These are phyloP conservation scores for Nasonovia ribisnigri DNA, from an alignment of 2,888 invertebrate genomes.

Conservation along the genomic window DNA sequence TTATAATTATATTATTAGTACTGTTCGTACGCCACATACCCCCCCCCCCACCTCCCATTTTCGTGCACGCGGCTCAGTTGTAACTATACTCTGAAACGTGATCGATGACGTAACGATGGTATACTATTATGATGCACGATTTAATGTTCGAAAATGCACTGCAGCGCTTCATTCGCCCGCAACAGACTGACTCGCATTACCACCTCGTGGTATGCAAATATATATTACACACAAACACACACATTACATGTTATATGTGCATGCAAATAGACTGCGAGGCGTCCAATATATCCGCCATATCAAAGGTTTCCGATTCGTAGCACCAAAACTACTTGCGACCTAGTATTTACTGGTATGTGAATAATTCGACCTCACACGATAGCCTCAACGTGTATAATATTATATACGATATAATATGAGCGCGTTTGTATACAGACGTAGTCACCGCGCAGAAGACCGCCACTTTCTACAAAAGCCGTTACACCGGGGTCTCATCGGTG, in stretches of 20 bases:
- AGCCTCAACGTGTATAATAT: background rate
- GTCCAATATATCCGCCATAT: conserved; percentile 25
- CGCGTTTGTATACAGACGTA: background rate
- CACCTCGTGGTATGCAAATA: background rate
- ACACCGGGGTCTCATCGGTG: background rate
- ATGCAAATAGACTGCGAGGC: background rate
- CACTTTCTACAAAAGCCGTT: background rate
- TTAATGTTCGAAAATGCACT: background rate
- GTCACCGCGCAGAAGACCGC: background rate
- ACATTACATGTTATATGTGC: background rate
- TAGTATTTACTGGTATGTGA: conserved; percentile 4
- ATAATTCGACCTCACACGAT: conserved; percentile 27
- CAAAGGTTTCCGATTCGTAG: conserved; percentile 35
- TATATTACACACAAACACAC: background rate
- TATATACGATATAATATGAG: background rate
- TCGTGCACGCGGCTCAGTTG: too few species aligned
- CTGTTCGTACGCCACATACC: too few species aligned
- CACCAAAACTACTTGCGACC: background rate
- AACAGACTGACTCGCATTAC: background rate
- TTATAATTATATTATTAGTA: too few species aligned
- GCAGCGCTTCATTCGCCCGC: background rate
- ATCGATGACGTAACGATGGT: background rate
- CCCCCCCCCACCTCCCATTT: too few species aligned
- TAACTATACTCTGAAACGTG: too few species aligned
- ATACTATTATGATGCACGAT: background rate